Base-by-base conservation (phyloP, 2,888 invertebrate species). In the Idaea dimidiata region DNA sequence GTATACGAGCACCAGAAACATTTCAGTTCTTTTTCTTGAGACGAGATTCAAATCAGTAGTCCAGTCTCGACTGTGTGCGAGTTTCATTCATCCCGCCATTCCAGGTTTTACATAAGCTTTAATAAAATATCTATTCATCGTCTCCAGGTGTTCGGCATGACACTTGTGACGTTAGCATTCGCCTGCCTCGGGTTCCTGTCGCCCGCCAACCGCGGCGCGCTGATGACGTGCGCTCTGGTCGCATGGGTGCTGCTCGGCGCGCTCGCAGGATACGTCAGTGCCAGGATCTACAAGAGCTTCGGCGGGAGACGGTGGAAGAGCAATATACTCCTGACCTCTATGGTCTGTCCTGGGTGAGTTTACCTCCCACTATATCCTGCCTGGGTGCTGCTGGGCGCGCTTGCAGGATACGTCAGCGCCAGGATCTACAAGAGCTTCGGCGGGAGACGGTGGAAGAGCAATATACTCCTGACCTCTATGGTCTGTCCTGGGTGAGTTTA, bases 141-240 rank as follows among this genome's bases (percentile, higher is more conserved):
- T 24, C 54, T 66, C 0, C 70, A 92, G 92, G 93, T 94, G 10
- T 96, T 99, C 81, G 97, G 96, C 80, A 99, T 99, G 99, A 96
- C 98, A 0, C 93, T 99, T 60, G 97, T 99, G 60, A 99, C 99
- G 0, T 90, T 99, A 64, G 98, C 97, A 16, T 99, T 99, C 91
- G 99, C 99, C n/a, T 99, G 99, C 86, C 94, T 99, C 69, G 99
- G 99, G 62, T 99, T 99, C 92, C 94, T 99, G 63, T 99, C 99
- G 10, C 99, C 99, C 0, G 99, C 99, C 5, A 99, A 99, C 91
- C 95, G 99, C 78, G 99, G 99, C 8, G 98, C 99, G 0, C 90
- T 99, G 66, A 99, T 99, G 99, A 99, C 99, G 0, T 99, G 99
- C 84, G 97, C 98, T 31, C 95, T 99, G 94, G 97, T 99, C 0